Conservation (phyloP, 2,113 vertebrate species). For the mouse (Mus musculus) region DNA sequence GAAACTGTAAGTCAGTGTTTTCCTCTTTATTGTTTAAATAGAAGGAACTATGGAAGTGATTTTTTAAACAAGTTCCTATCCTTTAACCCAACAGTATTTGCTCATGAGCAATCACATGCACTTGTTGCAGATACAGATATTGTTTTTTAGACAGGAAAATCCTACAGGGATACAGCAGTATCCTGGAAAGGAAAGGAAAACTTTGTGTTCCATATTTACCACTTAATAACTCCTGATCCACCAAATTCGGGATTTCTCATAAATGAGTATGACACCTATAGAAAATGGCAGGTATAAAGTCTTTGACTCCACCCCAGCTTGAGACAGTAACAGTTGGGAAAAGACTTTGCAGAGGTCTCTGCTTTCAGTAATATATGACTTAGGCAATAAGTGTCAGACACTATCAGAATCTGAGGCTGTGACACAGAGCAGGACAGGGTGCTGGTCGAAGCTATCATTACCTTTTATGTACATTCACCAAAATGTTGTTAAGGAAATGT, state of each 20-base stretch:
- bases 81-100: not conserved
- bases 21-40: not conserved
- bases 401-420: constrained; percentile 79
- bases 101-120: not conserved
- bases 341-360: constrained; percentile 67
- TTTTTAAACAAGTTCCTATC: not conserved
- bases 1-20: not conserved
- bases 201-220: not conserved
- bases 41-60: not conserved
- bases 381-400: constrained; percentile 83
- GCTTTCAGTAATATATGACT: constrained; percentile 80
- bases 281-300: constrained; percentile 28
- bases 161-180: fast-evolving
- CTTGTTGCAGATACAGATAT: not conserved
- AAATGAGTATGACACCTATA: not conserved
- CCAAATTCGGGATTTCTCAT: not conserved
- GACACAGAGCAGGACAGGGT: constrained; percentile 85
- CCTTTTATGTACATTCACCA: constrained; percentile 84
- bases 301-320: constrained; percentile 17
- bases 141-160: not conserved
- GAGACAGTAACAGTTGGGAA: constrained; percentile 50
- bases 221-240: not conserved
- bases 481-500: constrained; percentile 86
- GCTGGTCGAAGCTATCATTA: constrained; percentile 82
- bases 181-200: not conserved